A percentile compares a stretch with the other conserved stretches of the same genome.
Evolutionary conservation across 2,888 invertebrate species (phyloP).

Genomic region (Synanthedon tipuliformis): DNA sequence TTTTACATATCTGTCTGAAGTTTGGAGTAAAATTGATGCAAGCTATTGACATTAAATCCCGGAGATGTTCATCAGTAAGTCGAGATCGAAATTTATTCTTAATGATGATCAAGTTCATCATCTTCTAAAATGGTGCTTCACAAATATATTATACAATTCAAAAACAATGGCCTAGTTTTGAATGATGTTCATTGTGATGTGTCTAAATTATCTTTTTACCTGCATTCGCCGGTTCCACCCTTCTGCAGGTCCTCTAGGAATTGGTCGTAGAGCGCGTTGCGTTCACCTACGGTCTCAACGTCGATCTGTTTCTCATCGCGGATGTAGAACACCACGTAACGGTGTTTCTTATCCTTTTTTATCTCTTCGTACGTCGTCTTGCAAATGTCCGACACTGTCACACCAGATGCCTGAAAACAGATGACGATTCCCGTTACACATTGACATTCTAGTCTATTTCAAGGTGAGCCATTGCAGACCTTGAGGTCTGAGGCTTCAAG

Average conservation of each 20-base stretch:
- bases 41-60: not conserved
- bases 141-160: not conserved
- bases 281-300: constrained; percentile 90
- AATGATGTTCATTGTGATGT: no score
- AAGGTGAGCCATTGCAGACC: no score
- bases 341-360: constrained; percentile 97
- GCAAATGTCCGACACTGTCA: constrained; percentile 94
- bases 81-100: not conserved
- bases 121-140: not conserved
- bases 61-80: constrained; percentile 1
- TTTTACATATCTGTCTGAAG: not conserved
- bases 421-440: no score
- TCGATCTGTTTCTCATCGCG: constrained; percentile 96
- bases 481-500: no score
- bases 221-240: constrained; percentile 94
- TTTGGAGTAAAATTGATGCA: no score
- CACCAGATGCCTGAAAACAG: constrained; percentile 86
- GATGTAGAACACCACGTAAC: constrained; percentile 96
- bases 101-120: not conserved
- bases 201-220: constrained; percentile 44
- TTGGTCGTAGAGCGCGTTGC: constrained; percentile 92
- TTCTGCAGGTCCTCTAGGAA: constrained; percentile 94
- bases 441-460: not conserved
- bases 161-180: no score
- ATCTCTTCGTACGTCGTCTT: constrained; percentile 96